Percentiles rank a stretch among this genome's conserved stretches.
These are phyloP conservation scores for Pseudopodoces humilis DNA, from an alignment of 2,113 vertebrate genomes.

Conservation along the genomic window DNA sequence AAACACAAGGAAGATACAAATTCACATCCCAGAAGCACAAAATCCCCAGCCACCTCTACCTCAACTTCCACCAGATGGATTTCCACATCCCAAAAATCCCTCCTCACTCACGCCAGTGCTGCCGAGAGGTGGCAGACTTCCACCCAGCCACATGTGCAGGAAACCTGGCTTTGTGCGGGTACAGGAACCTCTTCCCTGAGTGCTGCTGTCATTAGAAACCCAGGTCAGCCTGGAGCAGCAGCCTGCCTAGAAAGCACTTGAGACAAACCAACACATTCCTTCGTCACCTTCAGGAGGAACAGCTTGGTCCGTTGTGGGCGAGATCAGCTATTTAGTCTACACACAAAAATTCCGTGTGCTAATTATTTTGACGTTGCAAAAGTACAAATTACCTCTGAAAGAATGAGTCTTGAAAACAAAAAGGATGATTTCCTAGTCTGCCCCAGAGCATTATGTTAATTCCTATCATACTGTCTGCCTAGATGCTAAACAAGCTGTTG, in stretches of 20 bases:
- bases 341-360: neutral
- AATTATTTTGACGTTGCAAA: neutral
- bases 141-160: neutral
- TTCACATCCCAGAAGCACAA: neutral
- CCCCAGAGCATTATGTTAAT: neutral
- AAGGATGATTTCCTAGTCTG: neutral
- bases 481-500: neutral
- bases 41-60: neutral
- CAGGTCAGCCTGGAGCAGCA: neutral
- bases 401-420: neutral
- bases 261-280: neutral
- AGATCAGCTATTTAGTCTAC: neutral
- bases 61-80: neutral
- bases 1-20: neutral
- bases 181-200: neutral
- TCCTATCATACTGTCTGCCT: neutral
- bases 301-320: neutral
- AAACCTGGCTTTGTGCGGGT: neutral
- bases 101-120: fast-evolving
- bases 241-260: neutral
- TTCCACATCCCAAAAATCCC: neutral
- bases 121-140: constrained; percentile 67
- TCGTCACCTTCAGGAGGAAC: fast-evolving
- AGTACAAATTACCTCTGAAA: neutral
- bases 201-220: neutral